Evolutionary conservation across 2,797 vertebrate genomes (phyloP), one percentile per base, ranked within the genome.

Genomic region (Xiphorhynchus erythropygius): DNA sequence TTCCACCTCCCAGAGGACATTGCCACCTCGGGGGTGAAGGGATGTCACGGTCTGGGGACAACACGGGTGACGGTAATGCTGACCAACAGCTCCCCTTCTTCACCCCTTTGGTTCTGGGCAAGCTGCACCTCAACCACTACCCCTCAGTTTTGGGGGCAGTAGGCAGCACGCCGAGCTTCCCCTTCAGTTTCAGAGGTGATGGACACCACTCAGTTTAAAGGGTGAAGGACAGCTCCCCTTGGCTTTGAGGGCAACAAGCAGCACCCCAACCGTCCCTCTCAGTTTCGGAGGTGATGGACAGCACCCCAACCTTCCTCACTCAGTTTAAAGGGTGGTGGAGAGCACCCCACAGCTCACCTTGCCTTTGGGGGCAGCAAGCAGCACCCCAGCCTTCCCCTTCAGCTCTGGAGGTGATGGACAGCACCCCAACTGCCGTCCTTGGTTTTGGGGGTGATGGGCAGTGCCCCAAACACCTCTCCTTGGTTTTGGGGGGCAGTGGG

Each of bases 51-150:
- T 3, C 27, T 28, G 18, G 14, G 44, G 62, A 63, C 2, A 55
- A 16, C 12, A 39, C 0, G 0, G 33, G 41, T 1, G 13, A 33
- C 0, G 0, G 3, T 7, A 28, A 30, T 7, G 2, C 4, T 5
- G 4, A 28, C 47, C 49, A 33, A 25, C 0, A 12, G 44, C 5
- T 67, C 23, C 33, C 7, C 42, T 77, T 27, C 4, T 2, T 33
- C 50, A 56, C 6, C 5, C 3, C 2, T 28, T 44, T 16, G 8
- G 4, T 11, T 76, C 13, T 3, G 7, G 8, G 30, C 8, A 10
- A 25, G 3, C 39, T 5, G 32, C 30, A 32, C 16, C 17, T 13
- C 37, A 10, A 9, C 5, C 10, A 6, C 5, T 9, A 3, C 13
- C 14, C 9, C 14, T n/a, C 33, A 10, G 4, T 10, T 5, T 4